A percentile compares a stretch with the other conserved stretches of the same genome.
Conservation (phyloP, 2,888 invertebrate species). For the Rotaria sp. region DNA sequence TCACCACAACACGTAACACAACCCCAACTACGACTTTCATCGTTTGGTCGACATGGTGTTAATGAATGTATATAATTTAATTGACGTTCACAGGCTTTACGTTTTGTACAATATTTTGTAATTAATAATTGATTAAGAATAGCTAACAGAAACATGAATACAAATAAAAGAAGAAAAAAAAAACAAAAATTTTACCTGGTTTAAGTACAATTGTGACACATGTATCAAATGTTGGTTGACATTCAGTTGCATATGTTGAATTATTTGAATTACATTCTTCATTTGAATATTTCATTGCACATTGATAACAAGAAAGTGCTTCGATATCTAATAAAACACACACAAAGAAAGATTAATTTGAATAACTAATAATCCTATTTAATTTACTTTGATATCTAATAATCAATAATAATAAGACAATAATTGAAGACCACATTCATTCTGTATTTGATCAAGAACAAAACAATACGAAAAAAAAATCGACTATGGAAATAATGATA, state of each 20-base stretch:
- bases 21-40: constrained; percentile 10
- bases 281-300: constrained; percentile 24
- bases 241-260: not conserved
- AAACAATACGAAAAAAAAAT: not conserved
- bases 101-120: constrained; percentile 27
- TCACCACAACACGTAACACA: not conserved
- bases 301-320: constrained; percentile 19
- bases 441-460: not conserved
- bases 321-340: not conserved
- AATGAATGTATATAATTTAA: not conserved
- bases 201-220: not conserved
- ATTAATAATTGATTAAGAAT: constrained; percentile 24
- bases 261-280: constrained; percentile 13
- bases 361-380: not conserved
- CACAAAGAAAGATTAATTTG: too few species aligned
- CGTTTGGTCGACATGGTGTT: not conserved
- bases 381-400: not conserved
- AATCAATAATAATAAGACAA: not conserved
- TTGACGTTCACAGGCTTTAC: not conserved
- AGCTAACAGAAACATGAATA: not conserved
- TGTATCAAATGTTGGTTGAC: constrained; percentile 26
- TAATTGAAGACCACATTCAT: not conserved
- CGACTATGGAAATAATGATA: not conserved
- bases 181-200: not conserved
- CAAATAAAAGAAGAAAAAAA: not conserved